These are phyloP conservation scores for Drosophila orena DNA, from an alignment of 1,140 invertebrate genomes.

Conservation along the genomic window DNA sequence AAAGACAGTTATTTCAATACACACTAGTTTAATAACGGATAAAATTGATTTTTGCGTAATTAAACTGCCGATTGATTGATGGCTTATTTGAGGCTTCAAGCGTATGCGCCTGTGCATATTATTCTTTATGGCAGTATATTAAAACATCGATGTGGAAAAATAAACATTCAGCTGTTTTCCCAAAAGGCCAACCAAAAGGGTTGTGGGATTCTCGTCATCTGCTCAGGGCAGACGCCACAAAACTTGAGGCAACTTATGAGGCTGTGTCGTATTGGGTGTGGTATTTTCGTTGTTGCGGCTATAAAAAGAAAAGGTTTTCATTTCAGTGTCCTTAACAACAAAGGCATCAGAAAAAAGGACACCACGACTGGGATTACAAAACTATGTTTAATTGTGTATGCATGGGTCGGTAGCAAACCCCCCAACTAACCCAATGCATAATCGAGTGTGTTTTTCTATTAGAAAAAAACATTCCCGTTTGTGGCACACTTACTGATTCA, in stretches of 20 bases:
- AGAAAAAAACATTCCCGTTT: slow-evolving; percentile 7
- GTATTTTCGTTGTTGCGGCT: slow-evolving; percentile 17
- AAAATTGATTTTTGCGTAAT: not conserved
- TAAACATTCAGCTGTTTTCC: slow-evolving; percentile 10
- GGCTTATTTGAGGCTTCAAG: not conserved
- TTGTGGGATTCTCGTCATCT: slow-evolving; percentile 31
- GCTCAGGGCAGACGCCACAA: slow-evolving; percentile 10
- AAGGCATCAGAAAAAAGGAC: not conserved
- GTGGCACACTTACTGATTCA: slow-evolving; percentile 28
- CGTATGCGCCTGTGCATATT: not conserved
- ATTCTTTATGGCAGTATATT: not conserved
- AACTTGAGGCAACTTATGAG: slow-evolving; percentile 1
- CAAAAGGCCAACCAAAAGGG: slow-evolving; percentile 17
- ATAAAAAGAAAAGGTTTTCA: slow-evolving; percentile 34
- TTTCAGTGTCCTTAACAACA: slow-evolving; percentile 8
- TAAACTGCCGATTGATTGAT: not conserved
- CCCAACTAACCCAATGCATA: slow-evolving; percentile 19
- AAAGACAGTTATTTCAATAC: not conserved
- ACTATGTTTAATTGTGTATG: slow-evolving; percentile 45
- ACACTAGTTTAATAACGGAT: not conserved
- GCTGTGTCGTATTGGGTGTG: not conserved
- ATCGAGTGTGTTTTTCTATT: slow-evolving; percentile 35
- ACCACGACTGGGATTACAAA: slow-evolving; percentile 3
- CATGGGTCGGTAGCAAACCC: not conserved
- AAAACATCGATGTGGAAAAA: slow-evolving; percentile 11